Evolutionary conservation across 2,113 vertebrate species (phyloP).

Genomic region (Corydoras sp.): DNA sequence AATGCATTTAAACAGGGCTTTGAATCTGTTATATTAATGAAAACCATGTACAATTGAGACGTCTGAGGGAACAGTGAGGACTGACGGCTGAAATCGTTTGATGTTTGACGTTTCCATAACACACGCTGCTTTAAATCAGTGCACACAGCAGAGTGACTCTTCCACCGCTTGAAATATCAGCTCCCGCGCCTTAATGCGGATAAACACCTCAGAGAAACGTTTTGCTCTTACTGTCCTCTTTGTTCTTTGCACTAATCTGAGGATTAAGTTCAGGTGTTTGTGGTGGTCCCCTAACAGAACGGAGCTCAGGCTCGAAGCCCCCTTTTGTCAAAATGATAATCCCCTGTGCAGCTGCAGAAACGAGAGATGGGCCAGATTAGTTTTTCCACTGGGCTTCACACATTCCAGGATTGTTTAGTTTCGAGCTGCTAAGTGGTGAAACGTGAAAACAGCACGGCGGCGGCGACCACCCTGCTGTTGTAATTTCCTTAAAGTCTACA

Average conservation of each 20-base stretch:
- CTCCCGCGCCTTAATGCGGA: no score
- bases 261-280: not conserved
- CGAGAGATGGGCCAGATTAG: slow-evolving; percentile 3
- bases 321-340: slow-evolving; percentile 1
- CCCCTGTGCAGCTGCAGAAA: slow-evolving; percentile 10
- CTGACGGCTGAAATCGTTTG: not conserved
- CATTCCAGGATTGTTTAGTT: slow-evolving; percentile 12
- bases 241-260: no score
- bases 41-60: no score
- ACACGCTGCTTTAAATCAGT: not conserved
- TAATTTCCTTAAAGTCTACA: not conserved
- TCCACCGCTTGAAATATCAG: no score
- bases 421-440: not conserved
- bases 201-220: no score
- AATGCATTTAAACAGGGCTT: no score
- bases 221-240: no score
- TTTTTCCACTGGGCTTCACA: slow-evolving; percentile 9
- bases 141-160: not conserved
- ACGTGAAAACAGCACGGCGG: not conserved
- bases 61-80: not conserved
- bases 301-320: not conserved
- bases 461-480: not conserved
- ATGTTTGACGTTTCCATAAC: slow-evolving; percentile 8
- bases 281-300: not conserved
- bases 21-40: no score